These are phyloP conservation scores for Dermolepida albohirtum DNA, from an alignment of 2,888 invertebrate genomes.

Conservation along the genomic window DNA sequence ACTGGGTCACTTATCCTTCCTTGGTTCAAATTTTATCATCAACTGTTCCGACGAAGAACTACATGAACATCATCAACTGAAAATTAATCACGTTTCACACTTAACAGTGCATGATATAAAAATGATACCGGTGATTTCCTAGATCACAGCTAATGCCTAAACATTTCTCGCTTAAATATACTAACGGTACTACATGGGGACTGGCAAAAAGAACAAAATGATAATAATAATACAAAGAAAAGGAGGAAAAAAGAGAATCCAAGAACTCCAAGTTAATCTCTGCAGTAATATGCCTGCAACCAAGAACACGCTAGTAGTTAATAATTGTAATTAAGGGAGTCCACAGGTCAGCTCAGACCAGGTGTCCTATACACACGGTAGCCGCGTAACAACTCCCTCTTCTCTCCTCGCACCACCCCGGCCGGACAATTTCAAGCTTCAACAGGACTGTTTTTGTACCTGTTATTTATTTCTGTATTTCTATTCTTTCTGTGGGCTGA, in stretches of 20 bases:
- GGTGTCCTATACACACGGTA: slow-evolving; percentile 62
- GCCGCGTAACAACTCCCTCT: slow-evolving; percentile 54
- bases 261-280: slow-evolving; percentile 45
- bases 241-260: slow-evolving; percentile 15
- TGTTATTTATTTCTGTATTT: slow-evolving; percentile 47
- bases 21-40: no score
- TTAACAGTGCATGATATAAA: slow-evolving; percentile 38
- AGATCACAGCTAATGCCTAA: slow-evolving; percentile 7
- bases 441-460: slow-evolving; percentile 50
- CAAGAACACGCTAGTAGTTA: slow-evolving; percentile 62
- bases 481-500: slow-evolving; percentile 17
- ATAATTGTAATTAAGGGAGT: slow-evolving; percentile 64
- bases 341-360: slow-evolving; percentile 61
- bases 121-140: slow-evolving; percentile 29
- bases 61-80: neutral
- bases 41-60: no score
- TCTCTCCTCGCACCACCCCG: slow-evolving; percentile 49
- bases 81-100: slow-evolving; percentile 38
- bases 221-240: slow-evolving; percentile 32
- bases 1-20: no score
- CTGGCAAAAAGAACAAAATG: slow-evolving; percentile 9
- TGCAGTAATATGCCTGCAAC: slow-evolving; percentile 55
- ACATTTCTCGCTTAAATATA: slow-evolving; percentile 27
- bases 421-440: slow-evolving; percentile 53
- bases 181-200: slow-evolving; percentile 30